These are phyloP conservation scores for Vesta saturnalis DNA, from an alignment of 2,888 invertebrate species.

Conservation along the genomic window DNA sequence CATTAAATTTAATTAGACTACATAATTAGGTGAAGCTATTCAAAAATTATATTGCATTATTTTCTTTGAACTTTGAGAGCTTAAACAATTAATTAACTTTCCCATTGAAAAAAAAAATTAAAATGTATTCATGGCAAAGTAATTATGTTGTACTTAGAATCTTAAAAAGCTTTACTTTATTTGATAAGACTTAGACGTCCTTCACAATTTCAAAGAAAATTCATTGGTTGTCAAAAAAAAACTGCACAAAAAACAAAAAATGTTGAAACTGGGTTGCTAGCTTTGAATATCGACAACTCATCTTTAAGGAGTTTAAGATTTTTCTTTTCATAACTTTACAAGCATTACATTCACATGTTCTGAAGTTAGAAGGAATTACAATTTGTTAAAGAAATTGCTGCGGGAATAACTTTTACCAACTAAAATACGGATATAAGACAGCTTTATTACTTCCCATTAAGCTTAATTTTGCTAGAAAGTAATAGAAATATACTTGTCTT, in stretches of 20 bases:
- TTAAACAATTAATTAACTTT: not conserved
- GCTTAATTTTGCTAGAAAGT: slow-evolving; percentile 1
- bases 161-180: not conserved
- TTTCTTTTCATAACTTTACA: not conserved
- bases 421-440: not conserved
- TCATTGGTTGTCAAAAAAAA: not conserved
- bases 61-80: not conserved
- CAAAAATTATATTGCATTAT: not conserved
- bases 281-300: not conserved
- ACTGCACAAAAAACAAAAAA: not conserved
- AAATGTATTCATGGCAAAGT: not conserved
- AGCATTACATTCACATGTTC: not conserved
- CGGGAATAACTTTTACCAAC: not conserved
- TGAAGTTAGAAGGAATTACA: not conserved
- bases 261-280: not conserved
- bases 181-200: not conserved
- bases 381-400: not conserved
- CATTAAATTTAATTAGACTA: not conserved
- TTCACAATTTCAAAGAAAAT: not conserved
- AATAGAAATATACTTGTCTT: slow-evolving; percentile 1
- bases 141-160: not conserved
- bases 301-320: not conserved
- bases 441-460: slow-evolving; percentile 1
- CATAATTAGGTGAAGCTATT: not conserved
- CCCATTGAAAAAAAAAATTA: not conserved